These are phyloP conservation scores for Ataeniobius toweri DNA, from an alignment of 2,797 vertebrate species.

Conservation along the genomic window DNA sequence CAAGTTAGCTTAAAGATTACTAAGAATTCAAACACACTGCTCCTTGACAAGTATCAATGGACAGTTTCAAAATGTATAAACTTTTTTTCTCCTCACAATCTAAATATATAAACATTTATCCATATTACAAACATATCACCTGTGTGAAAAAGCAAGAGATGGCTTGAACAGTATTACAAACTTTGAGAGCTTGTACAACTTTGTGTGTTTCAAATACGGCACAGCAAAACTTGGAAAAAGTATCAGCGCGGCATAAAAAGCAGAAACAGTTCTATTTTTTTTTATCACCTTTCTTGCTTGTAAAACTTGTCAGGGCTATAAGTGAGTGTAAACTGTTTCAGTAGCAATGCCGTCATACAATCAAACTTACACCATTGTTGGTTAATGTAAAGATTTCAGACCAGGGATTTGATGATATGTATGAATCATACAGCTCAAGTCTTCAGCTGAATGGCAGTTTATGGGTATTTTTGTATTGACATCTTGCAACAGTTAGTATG, in stretches of 20 bases:
- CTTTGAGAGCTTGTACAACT: constrained; percentile 77
- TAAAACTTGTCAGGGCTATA: constrained; percentile 49
- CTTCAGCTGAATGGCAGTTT: constrained; percentile 44
- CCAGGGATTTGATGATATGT: constrained; percentile 60
- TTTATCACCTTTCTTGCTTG: constrained; percentile 38
- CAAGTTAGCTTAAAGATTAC: constrained; percentile 79
- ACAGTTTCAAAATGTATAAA: constrained; percentile 83
- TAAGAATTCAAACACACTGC: constrained; percentile 78
- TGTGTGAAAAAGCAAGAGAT: constrained; percentile 82
- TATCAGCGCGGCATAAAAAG: constrained; percentile 65
- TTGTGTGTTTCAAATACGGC: constrained; percentile 80
- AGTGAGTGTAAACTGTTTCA: constrained; percentile 60
- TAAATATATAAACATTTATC: constrained; percentile 90
- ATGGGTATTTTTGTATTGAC: constrained; percentile 32
- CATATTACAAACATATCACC: constrained; percentile 85
- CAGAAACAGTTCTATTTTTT: constrained; percentile 52
- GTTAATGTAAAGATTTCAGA: constrained; percentile 59
- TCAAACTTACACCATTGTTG: constrained; percentile 62
- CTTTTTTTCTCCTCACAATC: constrained; percentile 78
- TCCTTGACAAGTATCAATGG: constrained; percentile 80
- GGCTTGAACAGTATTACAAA: constrained; percentile 82
- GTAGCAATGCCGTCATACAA: constrained; percentile 65
- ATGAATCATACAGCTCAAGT: constrained; percentile 62
- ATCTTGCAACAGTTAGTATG: constrained; percentile 47
- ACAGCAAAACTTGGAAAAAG: constrained; percentile 82